These are phyloP conservation scores for Ciconia stormi DNA, from an alignment of 2,113 vertebrate genomes.

Conservation along the genomic window DNA sequence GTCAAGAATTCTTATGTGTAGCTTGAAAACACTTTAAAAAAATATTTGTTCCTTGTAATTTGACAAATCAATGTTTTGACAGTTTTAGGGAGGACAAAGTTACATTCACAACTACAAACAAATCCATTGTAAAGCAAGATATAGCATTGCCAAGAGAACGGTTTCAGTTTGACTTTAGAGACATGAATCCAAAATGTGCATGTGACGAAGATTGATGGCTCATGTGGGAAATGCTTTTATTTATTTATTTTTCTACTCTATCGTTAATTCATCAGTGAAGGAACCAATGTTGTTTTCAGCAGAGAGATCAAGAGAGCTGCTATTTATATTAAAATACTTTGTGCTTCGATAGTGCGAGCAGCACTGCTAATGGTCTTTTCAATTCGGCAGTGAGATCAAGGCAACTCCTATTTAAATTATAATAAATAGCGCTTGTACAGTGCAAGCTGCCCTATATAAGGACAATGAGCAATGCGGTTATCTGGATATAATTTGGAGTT, in stretches of 20 bases:
- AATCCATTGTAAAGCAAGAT: background rate
- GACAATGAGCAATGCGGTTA: conserved; percentile 28
- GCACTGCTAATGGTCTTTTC: conserved; percentile 60
- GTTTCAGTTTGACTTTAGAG: conserved; percentile 19
- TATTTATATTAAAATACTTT: conserved; percentile 65
- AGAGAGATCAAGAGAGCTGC: conserved; percentile 60
- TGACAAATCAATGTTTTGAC: background rate
- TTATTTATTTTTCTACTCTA: conserved; percentile 52
- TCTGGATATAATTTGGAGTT: conserved; percentile 37
- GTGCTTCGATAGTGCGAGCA: conserved; percentile 43
- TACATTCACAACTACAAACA: background rate
- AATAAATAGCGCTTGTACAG: conserved; percentile 45
- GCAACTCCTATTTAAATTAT: conserved; percentile 66
- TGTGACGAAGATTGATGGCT: conserved; percentile 32
- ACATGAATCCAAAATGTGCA: background rate
- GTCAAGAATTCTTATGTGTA: background rate
- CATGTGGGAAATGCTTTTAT: conserved; percentile 5
- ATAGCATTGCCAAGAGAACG: background rate
- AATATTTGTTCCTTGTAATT: background rate
- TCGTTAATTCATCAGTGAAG: conserved; percentile 49
- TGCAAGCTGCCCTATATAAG: conserved; percentile 18
- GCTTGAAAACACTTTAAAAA: background rate
- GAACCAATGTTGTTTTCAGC: conserved; percentile 30
- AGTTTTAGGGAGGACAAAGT: background rate
- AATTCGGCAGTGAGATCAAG: conserved; percentile 54